Evolutionary conservation across 2,113 vertebrate genomes (phyloP), one percentile per base, ranked within the genome.

Genomic region (Notarius lentiginosus): DNA sequence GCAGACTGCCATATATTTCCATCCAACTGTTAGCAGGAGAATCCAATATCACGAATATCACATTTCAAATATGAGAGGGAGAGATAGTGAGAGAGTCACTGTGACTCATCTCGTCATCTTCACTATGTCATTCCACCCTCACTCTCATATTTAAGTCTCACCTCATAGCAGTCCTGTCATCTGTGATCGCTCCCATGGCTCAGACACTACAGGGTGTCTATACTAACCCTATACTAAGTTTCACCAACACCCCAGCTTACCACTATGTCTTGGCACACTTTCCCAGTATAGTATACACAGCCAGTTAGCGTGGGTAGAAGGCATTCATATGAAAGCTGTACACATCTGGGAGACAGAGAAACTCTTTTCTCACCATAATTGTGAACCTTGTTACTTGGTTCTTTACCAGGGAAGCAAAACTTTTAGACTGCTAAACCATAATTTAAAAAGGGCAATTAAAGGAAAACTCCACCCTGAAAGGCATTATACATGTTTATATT

Each of bases 21-120:
- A 84, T 88, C 56, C 73, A 85, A 83, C 82, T 89, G 83, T 85
- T 89, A 79, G 85, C 86, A 85, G 22, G 73, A 85, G 82, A 90
- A 83, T 80, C 79, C 66, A 87, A 73, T 80, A 60, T 87, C 53
- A 56, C 79, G 58, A 83, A 86, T 77, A 72, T 87, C 66, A 87
- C 58, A 65, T 65, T 84, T 84, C 47, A 73, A 63, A 88, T 84
- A 86, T 86, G 87, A 58, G 68, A 63, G 47, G 63, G 84, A 79
- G 79, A 65, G 83, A 84, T 83, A 53, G 30, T 84, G 80, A 55
- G 55, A 53, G 61, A 86, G 82, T 56, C 30, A 63, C 55, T 72
- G 73, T 79, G 87, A 84, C 76, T 82, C 79, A 82, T 81, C 79
- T 81, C 18, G 65, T 73, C 85, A 81, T 72, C 85, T 86, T 86